Conservation (phyloP, 2,797 vertebrate species). For the Fundulus diaphanus region DNA sequence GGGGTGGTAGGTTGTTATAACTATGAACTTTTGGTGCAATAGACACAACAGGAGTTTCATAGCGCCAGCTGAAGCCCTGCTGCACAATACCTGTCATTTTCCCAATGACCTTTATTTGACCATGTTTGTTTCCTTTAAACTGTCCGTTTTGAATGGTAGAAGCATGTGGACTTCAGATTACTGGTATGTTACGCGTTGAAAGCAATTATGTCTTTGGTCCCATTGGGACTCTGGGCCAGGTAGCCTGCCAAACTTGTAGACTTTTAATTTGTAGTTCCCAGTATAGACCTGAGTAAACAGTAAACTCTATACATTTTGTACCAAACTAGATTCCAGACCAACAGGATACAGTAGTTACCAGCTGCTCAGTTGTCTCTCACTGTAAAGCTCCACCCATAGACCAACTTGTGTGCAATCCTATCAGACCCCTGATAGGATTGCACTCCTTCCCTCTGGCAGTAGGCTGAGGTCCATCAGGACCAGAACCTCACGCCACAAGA, state of each 20-base stretch:
- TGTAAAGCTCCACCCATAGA: constrained; percentile 4
- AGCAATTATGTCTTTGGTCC: background rate
- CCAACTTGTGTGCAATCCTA: constrained; percentile 4
- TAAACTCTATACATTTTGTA: background rate
- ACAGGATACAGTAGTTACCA: constrained; percentile 15
- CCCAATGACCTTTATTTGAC: background rate
- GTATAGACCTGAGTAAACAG: background rate
- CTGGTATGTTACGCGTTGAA: background rate
- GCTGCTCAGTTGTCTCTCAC: constrained; percentile 5
- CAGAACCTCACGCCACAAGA: too few species aligned
- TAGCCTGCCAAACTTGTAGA: background rate
- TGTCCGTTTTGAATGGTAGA: background rate
- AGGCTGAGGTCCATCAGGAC: too few species aligned
- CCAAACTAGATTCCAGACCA: constrained; percentile 6
- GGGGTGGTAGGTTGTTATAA: background rate
- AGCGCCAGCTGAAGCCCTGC: background rate
- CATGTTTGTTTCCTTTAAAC: background rate
- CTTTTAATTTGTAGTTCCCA: background rate
- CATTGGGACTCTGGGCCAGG: background rate
- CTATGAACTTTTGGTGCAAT: constrained; percentile 19
- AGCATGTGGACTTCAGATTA: background rate
- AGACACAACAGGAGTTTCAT: constrained; percentile 13
- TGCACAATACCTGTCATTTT: background rate
- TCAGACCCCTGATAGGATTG: too few species aligned
- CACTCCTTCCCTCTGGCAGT: too few species aligned